phyloP scores from a whole-genome alignment of 2,888 invertebrate genomes.

The Eremobia ochroleuca region DNA sequence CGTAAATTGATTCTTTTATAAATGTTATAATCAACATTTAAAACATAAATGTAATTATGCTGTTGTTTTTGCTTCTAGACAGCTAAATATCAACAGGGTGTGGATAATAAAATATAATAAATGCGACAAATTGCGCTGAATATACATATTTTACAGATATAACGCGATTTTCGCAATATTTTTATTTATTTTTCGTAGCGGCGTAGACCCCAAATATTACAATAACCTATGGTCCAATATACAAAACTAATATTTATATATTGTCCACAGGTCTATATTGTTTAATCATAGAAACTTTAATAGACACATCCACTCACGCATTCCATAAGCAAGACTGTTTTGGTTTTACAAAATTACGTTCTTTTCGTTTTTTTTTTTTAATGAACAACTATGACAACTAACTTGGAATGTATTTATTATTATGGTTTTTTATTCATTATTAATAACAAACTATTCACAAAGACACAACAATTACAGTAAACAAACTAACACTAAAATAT shows the following conservation, averaged over 20 bases:
- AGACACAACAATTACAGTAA: too few species aligned
- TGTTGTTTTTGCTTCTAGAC: conserved; percentile 27
- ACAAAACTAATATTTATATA: not conserved
- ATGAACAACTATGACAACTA: not conserved
- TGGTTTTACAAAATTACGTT: not conserved
- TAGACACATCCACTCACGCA: not conserved
- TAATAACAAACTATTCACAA: too few species aligned
- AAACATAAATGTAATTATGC: conserved; percentile 26
- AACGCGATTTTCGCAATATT: not conserved
- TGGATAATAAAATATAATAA: conserved; percentile 15
- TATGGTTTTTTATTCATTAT: too few species aligned
- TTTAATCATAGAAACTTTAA: not conserved
- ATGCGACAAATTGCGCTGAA: not conserved
- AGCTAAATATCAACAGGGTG: conserved; percentile 27
- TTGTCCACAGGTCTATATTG: not conserved
- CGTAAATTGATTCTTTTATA: conserved; percentile 32
- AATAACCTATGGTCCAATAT: not conserved
- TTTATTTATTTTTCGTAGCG: conserved; percentile 16
- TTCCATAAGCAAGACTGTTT: not conserved
- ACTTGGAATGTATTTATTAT: too few species aligned
- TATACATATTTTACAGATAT: not conserved
- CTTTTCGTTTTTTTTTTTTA: not conserved
- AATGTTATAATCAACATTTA: conserved; percentile 16
- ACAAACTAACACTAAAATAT: not conserved
- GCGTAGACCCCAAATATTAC: not conserved